A percentile compares a stretch with the other conserved stretches of the same genome.
Evolutionary conservation across 2,888 invertebrate species (phyloP).

Genomic region (Cerastis leucographa): DNA sequence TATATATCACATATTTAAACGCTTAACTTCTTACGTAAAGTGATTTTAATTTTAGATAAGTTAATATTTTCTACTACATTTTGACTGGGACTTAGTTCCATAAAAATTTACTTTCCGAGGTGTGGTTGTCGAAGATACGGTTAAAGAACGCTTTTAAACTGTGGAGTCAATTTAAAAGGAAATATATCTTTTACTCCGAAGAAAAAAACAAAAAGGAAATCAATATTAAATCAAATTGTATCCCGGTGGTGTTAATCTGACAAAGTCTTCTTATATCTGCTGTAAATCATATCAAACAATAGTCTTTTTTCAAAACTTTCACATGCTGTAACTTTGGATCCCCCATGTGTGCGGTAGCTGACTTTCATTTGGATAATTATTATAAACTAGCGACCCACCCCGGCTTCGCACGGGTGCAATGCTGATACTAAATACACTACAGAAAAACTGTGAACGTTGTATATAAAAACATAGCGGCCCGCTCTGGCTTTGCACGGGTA

Average conservation of each 20-base stretch:
- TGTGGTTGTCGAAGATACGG: conserved; percentile 21
- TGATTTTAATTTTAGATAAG: conserved; percentile 53
- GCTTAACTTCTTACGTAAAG: conserved; percentile 18
- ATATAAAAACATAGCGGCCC: no score
- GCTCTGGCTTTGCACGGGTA: no score
- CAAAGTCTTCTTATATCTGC: background rate
- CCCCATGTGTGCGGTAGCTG: background rate
- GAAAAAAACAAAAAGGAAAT: background rate
- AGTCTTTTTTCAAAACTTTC: background rate
- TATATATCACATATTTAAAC: conserved; percentile 46
- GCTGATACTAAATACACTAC: no score
- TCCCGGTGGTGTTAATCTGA: background rate
- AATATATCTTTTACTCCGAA: no score
- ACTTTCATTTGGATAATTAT: background rate
- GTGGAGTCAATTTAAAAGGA: background rate
- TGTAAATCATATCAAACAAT: background rate
- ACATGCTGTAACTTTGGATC: background rate
- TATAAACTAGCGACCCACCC: no score
- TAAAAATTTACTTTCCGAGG: background rate
- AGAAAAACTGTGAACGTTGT: no score
- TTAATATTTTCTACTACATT: conserved; percentile 19
- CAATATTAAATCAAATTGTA: background rate
- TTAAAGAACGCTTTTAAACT: background rate
- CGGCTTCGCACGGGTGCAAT: no score
- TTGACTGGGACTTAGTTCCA: conserved; percentile 8